These are phyloP conservation scores for Phytoseiulus persimilis DNA, from an alignment of 2,888 invertebrate species.

Conservation along the genomic window DNA sequence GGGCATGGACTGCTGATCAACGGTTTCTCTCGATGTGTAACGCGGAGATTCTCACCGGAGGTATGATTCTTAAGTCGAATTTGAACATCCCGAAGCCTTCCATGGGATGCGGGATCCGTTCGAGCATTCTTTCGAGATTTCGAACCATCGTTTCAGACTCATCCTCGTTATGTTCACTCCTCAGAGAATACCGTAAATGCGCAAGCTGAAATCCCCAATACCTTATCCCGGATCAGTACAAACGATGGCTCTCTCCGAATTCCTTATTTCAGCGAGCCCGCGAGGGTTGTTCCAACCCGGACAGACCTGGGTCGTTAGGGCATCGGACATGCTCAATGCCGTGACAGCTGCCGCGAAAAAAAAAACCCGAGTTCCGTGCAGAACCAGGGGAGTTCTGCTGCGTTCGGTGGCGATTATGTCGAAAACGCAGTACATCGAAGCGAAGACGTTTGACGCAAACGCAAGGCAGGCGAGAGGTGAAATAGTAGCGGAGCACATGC, in stretches of 20 bases:
- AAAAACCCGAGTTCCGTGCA: not conserved
- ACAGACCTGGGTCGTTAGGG: not conserved
- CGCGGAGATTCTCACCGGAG: not conserved
- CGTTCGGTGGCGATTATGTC: not conserved
- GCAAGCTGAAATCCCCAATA: not conserved
- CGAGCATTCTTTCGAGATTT: not conserved
- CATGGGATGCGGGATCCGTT: not conserved
- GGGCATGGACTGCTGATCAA: too few relatives aligned
- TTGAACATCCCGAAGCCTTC: not conserved
- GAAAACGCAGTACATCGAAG: not conserved
- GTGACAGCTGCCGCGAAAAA: not conserved
- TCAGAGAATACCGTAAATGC: not conserved
- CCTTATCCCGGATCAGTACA: too few relatives aligned
- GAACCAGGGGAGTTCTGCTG: not conserved
- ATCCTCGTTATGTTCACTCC: not conserved
- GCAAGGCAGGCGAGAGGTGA: not conserved
- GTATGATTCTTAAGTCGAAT: not conserved
- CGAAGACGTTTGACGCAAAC: not conserved
- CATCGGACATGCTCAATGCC: not conserved
- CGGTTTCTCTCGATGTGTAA: too few relatives aligned
- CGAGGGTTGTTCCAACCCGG: too few relatives aligned
- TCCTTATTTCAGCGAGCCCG: too few relatives aligned
- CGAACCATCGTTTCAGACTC: not conserved
- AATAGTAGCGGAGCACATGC: not conserved
- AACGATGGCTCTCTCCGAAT: too few relatives aligned